Conservation (phyloP, 2,797 vertebrate species). For the Mallotus villosus region DNA sequence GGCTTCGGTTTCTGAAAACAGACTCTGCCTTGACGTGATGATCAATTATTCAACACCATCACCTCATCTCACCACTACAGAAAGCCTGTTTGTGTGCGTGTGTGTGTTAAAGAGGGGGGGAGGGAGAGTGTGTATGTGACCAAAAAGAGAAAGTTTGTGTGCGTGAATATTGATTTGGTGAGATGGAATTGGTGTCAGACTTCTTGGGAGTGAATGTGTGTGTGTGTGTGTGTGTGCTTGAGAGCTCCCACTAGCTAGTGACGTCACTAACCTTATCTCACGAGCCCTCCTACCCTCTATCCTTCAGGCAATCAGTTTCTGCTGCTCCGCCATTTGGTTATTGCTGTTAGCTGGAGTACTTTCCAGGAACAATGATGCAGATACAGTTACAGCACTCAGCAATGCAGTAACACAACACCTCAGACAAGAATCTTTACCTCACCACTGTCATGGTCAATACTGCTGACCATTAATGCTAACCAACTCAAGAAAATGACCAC, state of each 20-base stretch:
- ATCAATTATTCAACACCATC: conserved; percentile 74
- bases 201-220: background rate
- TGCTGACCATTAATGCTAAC: background rate
- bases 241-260: conserved; percentile 1
- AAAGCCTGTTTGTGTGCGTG: conserved; percentile 19
- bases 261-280: conserved; percentile 18
- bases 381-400: conserved; percentile 66
- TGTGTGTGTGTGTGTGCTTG: background rate
- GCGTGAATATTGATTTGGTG: conserved; percentile 39
- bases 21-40: conserved; percentile 66
- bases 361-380: conserved; percentile 70
- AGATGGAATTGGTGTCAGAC: background rate
- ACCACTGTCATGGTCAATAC: background rate
- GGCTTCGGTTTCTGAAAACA: conserved; percentile 82
- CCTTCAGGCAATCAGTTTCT: conserved; percentile 47
- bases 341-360: conserved; percentile 63
- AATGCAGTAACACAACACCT: conserved; percentile 62
- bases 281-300: conserved; percentile 5
- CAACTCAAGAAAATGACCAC: background rate
- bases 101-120: conserved; percentile 59
- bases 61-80: conserved; percentile 63
- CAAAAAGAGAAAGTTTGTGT: conserved; percentile 61
- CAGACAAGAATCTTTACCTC: conserved; percentile 26
- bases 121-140: conserved; percentile 49
- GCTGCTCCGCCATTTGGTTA: conserved; percentile 55